phyloP scores from a whole-genome alignment of 2,113 vertebrate genomes.

The Rhineura floridana region DNA sequence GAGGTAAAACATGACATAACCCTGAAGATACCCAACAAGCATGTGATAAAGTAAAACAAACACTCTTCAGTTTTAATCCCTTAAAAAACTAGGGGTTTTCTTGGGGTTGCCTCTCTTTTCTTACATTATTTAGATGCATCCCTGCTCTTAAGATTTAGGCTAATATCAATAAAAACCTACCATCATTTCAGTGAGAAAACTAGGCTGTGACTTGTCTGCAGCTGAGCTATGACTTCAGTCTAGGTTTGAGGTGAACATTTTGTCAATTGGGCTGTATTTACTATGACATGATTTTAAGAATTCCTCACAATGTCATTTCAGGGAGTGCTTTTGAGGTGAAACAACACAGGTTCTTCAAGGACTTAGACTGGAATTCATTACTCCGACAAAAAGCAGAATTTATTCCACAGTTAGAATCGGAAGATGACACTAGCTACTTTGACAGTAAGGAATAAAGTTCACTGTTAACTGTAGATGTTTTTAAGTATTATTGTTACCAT shows the following conservation, averaged over 20 bases:
- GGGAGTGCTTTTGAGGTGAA: constrained; percentile 95
- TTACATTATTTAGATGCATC: background rate
- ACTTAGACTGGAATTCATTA: constrained; percentile 95
- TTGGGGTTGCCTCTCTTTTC: constrained; percentile 7
- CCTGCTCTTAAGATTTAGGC: background rate
- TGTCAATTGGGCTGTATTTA: background rate
- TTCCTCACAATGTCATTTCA: constrained; percentile 64
- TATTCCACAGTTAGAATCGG: constrained; percentile 95
- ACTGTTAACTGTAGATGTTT: background rate
- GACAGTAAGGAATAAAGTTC: constrained; percentile 84
- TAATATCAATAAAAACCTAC: background rate
- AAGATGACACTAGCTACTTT: constrained; percentile 99
- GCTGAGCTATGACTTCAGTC: background rate
- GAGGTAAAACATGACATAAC: background rate
- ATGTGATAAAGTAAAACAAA: constrained; percentile 3
- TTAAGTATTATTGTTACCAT: background rate
- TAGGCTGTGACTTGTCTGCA: background rate
- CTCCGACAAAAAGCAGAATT: constrained; percentile 99
- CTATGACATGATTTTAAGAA: constrained; percentile 6
- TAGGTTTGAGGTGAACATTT: background rate
- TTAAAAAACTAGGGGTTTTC: constrained; percentile 6
- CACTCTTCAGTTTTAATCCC: constrained; percentile 37
- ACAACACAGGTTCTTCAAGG: constrained; percentile 92
- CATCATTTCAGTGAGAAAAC: background rate
- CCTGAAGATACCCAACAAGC: background rate